Conservation (phyloP, 2,113 vertebrate species). For the Corythaeola cristata region DNA sequence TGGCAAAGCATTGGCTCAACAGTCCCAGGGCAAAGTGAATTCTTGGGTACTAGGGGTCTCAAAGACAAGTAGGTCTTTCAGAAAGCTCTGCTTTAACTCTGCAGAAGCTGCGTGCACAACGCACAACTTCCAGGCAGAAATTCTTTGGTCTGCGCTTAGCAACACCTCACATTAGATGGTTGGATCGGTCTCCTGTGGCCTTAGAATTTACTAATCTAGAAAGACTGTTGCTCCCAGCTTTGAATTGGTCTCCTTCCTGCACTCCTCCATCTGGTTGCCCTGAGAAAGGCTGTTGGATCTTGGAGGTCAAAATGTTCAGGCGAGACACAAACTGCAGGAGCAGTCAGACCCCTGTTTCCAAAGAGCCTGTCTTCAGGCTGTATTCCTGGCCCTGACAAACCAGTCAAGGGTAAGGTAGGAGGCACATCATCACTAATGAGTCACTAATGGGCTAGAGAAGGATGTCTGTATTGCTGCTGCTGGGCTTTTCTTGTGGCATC, state of each 20-base stretch:
- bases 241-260: background rate
- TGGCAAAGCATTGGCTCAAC: background rate
- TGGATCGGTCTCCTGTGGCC: background rate
- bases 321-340: background rate
- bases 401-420: background rate
- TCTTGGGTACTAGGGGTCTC: background rate
- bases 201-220: background rate
- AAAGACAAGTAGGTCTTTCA: background rate
- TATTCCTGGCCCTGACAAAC: background rate
- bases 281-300: background rate
- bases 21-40: background rate
- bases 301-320: background rate
- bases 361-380: background rate
- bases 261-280: background rate
- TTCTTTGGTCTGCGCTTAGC: background rate
- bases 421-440: background rate
- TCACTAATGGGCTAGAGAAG: background rate
- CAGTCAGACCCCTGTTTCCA: background rate
- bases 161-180: background rate
- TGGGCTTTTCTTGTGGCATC: background rate
- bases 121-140: background rate
- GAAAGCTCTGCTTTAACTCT: background rate
- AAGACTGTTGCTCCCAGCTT: background rate
- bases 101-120: background rate
- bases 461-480: background rate